phyloP scores from a whole-genome alignment of 2,888 invertebrate species.

The Drosophila tripunctata region DNA sequence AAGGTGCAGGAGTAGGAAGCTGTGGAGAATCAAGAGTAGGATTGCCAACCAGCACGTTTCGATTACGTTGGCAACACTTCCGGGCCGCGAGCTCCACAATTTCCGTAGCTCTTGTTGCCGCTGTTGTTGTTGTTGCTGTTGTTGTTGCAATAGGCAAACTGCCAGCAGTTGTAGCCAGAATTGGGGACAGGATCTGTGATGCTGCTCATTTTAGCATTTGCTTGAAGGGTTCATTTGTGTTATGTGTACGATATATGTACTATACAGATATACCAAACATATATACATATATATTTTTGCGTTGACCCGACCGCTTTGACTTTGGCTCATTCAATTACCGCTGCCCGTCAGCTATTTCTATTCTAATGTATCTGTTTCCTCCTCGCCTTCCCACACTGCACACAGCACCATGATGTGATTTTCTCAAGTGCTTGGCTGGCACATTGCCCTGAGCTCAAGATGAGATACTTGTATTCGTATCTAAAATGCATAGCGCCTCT shows the following conservation, averaged over 20 bases:
- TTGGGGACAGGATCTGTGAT: conserved; percentile 35
- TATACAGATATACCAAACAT: conserved; percentile 1
- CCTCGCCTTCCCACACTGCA: not conserved
- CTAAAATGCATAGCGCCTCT: conserved; percentile 33
- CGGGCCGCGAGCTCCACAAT: conserved; percentile 75
- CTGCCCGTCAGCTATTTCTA: conserved; percentile 61
- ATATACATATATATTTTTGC: conserved; percentile 14
- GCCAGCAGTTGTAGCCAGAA: conserved; percentile 52
- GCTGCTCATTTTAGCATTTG: conserved; percentile 53
- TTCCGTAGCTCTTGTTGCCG: conserved; percentile 48
- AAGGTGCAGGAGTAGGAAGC: not conserved
- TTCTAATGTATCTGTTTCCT: conserved; percentile 47
- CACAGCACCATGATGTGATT: conserved; percentile 27
- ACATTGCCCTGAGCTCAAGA: conserved; percentile 56
- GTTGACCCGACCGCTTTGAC: conserved; percentile 53
- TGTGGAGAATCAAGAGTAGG: not conserved
- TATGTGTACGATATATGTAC: conserved; percentile 12
- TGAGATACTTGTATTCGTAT: conserved; percentile 27
- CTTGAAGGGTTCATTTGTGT: conserved; percentile 73
- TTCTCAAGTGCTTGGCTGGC: conserved; percentile 72
- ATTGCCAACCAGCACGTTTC: conserved; percentile 61
- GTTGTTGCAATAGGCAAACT: conserved; percentile 59
- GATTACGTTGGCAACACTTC: conserved; percentile 77
- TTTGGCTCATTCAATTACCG: conserved; percentile 72
- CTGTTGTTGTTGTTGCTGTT: conserved; percentile 4